Evolutionary conservation across 2,888 invertebrate species (phyloP).

Genomic region (Enoplolaimus lenunculus): DNA sequence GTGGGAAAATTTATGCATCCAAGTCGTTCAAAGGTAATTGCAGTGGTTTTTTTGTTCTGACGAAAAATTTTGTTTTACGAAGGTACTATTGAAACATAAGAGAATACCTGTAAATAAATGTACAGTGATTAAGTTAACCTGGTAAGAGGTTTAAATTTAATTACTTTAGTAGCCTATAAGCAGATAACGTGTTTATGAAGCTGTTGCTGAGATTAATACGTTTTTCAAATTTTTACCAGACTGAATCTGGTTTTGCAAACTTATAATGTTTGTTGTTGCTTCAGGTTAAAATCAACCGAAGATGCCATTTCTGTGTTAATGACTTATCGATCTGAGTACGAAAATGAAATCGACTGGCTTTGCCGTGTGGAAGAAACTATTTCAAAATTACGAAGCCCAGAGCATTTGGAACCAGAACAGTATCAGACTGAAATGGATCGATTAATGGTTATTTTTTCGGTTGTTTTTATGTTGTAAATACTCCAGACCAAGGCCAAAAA

Average conservation of each 20-base stretch:
- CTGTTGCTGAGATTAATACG: too few species aligned
- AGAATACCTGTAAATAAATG: not conserved
- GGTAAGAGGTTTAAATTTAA: too few species aligned
- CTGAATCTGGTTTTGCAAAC: not conserved
- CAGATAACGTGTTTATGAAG: too few species aligned
- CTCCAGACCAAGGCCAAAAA: too few species aligned
- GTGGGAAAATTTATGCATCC: constrained; percentile 75
- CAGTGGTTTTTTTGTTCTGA: too few species aligned
- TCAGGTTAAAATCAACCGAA: constrained; percentile 70
- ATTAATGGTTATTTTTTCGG: constrained; percentile 26
- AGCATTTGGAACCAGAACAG: constrained; percentile 35
- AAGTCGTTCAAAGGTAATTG: constrained; percentile 61
- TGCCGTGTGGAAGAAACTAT: constrained; percentile 39
- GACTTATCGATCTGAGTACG: constrained; percentile 58
- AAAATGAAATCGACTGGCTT: constrained; percentile 39
- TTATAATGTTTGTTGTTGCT: constrained; percentile 22
- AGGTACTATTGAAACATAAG: not conserved
- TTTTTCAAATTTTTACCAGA: too few species aligned
- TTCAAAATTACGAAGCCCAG: constrained; percentile 33
- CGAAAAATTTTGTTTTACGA: too few species aligned
- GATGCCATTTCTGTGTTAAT: constrained; percentile 75
- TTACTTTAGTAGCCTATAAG: too few species aligned
- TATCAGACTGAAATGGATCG: constrained; percentile 37
- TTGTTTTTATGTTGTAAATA: too few species aligned
- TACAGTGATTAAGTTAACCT: too few species aligned